These are phyloP conservation scores for Sycophila sp. DNA, from an alignment of 1,140 invertebrate species.

Conservation along the genomic window DNA sequence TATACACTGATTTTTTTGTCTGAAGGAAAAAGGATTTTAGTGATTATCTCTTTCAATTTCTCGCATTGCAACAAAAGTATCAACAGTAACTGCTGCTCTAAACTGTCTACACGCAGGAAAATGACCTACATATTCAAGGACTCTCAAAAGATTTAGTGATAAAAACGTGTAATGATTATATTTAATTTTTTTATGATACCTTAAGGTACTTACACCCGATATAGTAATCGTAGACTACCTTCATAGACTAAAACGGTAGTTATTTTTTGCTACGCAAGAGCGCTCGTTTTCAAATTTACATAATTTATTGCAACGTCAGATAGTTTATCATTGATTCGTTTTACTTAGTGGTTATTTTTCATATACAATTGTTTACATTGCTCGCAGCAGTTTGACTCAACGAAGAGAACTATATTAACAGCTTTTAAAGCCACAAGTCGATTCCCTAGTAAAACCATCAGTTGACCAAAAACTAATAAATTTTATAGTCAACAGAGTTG, in stretches of 20 bases:
- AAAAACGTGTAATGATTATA: no score
- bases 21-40: neutral
- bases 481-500: no score
- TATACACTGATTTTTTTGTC: neutral
- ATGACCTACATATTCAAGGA: no score
- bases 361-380: conserved; percentile 34
- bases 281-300: conserved; percentile 12
- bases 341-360: conserved; percentile 18
- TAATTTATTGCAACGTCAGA: conserved; percentile 20
- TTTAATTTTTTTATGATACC: no score
- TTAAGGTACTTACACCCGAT: neutral
- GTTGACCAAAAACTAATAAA: no score
- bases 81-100: no score
- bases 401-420: conserved; percentile 5
- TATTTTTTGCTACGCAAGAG: conserved; percentile 8
- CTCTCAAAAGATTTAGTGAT: no score
- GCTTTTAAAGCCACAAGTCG: conserved; percentile 3
- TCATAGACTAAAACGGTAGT: no score
- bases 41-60: no score
- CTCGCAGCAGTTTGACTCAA: conserved; percentile 18
- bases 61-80: no score
- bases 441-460: no score
- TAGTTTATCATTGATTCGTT: conserved; percentile 14
- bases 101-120: no score
- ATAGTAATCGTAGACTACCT: neutral